Evolutionary conservation across 1,140 invertebrate species (phyloP), one percentile per base, ranked within the genome.

Genomic region (Anastrepha obliqua): DNA sequence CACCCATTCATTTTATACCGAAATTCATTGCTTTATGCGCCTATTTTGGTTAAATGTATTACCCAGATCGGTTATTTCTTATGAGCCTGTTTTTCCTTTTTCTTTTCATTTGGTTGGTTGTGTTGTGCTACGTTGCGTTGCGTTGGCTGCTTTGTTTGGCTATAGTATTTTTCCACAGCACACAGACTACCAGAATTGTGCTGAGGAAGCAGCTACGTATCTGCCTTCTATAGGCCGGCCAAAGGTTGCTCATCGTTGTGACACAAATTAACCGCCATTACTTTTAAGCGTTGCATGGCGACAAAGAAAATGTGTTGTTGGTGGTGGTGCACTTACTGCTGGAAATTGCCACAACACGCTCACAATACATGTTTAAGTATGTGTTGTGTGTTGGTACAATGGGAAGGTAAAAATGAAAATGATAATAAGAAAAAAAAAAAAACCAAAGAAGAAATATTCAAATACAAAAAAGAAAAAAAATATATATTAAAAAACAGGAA

Each of bases 1-100:
- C 58, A 8, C 17, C 17, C 39, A 9, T 62, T 11, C 55, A 60
- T 62, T 86, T 44, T 44, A 51, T 60, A 51, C 13, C 85, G 58
- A 86, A 81, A 81, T 81, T 81, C 74, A 81, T 81, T 81, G 74
- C 47, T 81, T 81, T 81, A 81, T 81, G 74, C 17, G 47, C 74
- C 74, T 58, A 81, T 39, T 81, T 81, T 81, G 47, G 47, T 81
- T 81, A 81, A 81, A 81, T 29, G 17, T 55, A 81, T 81, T 81
- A 58, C 74, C 74, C 44, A 3, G n/a, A 47, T 81, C 51, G 74
- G 47, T 55, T 81, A 55, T 81, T 20, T n/a, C 85, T 44, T 60
- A n/a, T 86, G 58, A 44, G n/a, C 29, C 51, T 62, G 20, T 44
- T 39, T 65, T 39, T 15, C 55, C 47, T 9, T 51, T 29, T 29